Evolutionary conservation across 1,140 invertebrate species (phyloP).

Genomic region (Phortica variegata): DNA sequence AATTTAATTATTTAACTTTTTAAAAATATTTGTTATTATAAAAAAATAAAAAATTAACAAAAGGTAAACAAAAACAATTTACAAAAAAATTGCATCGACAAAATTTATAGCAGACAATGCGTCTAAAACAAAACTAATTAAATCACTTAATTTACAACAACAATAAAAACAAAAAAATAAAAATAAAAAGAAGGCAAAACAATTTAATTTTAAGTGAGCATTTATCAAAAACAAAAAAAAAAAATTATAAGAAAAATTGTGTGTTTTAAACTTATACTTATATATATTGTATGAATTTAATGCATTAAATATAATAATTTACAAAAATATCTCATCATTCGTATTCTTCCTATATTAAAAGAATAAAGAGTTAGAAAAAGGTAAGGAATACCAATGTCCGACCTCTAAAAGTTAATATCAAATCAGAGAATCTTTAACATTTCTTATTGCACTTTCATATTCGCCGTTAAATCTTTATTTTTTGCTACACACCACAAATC

Average conservation of each 20-base stretch:
- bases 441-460: too few relatives aligned
- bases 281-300: constrained; percentile 43
- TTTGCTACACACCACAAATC: too few relatives aligned
- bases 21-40: constrained; percentile 17
- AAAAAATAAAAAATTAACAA: constrained; percentile 8
- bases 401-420: too few relatives aligned
- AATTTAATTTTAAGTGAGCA: constrained; percentile 51
- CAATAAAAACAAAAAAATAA: constrained; percentile 5
- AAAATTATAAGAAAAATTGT: too few relatives aligned
- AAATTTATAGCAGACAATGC: constrained; percentile 8
- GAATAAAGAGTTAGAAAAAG: too few relatives aligned
- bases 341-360: too few relatives aligned
- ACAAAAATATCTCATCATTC: too few relatives aligned
- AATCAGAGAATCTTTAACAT: too few relatives aligned
- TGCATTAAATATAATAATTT: constrained; percentile 32
- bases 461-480: too few relatives aligned
- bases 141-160: constrained; percentile 1
- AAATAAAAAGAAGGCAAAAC: constrained; percentile 14
- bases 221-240: constrained; percentile 36
- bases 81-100: too few relatives aligned
- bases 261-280: constrained; percentile 52
- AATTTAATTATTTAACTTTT: constrained; percentile 23
- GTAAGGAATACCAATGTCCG: too few relatives aligned
- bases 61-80: constrained; percentile 38
- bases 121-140: constrained; percentile 3